phyloP scores from a whole-genome alignment of 2,113 vertebrate species.

The Verasper variegatus region DNA sequence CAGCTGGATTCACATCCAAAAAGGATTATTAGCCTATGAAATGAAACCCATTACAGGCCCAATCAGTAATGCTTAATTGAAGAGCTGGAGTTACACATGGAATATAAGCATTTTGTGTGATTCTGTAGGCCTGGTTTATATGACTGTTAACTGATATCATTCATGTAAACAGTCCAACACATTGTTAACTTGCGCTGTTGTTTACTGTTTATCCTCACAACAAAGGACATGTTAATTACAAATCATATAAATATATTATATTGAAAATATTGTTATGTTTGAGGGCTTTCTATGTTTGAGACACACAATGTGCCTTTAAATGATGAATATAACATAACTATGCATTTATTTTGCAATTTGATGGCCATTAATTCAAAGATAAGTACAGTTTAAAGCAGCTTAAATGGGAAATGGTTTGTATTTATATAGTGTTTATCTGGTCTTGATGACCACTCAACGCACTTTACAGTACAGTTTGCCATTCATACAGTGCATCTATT shows the following conservation, averaged over 20 bases:
- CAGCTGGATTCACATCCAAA: conserved; percentile 70
- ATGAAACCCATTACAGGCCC: conserved; percentile 71
- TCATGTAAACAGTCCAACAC: conserved; percentile 42
- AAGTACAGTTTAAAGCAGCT: conserved; percentile 9
- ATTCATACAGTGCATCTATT: too few species aligned
- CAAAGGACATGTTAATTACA: conserved; percentile 11
- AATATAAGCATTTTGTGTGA: conserved; percentile 41
- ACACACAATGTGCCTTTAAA: not conserved
- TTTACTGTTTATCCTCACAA: not conserved
- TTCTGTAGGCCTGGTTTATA: conserved; percentile 43
- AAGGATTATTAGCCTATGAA: conserved; percentile 75
- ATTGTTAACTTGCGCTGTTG: not conserved
- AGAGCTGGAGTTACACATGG: conserved; percentile 54
- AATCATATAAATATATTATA: not conserved
- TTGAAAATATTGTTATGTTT: not conserved
- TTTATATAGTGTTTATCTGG: too few species aligned
- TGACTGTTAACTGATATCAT: conserved; percentile 20
- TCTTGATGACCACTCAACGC: too few species aligned
- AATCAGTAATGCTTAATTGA: conserved; percentile 71
- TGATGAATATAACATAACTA: not conserved
- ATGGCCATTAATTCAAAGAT: not conserved
- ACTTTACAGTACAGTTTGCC: too few species aligned
- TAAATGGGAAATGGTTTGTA: not conserved
- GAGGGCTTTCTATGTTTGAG: not conserved
- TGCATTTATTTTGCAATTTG: not conserved